Conservation (phyloP, 2,113 vertebrate genomes). For the Phylloscopus whistleri region DNA sequence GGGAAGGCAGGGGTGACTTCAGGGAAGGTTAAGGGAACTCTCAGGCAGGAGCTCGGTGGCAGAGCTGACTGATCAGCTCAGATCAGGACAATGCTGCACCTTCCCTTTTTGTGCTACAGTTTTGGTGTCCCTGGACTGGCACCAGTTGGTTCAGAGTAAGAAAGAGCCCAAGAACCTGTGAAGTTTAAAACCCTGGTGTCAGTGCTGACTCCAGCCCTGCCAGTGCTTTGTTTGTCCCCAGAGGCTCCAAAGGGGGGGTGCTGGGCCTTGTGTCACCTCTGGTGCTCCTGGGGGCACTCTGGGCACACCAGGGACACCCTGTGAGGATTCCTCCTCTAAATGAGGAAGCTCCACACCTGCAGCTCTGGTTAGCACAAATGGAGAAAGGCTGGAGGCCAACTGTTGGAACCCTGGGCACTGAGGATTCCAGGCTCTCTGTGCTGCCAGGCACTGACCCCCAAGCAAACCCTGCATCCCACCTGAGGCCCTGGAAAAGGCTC, state of each 20-base stretch:
- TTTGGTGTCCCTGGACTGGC: not conserved
- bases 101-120: not conserved
- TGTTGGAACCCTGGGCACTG: not conserved
- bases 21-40: not conserved
- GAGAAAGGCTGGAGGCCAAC: not conserved
- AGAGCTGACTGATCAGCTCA: not conserved
- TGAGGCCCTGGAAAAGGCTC: too few species aligned
- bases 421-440: not conserved
- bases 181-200: not conserved
- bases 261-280: not conserved
- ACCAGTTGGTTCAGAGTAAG: not conserved
- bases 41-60: not conserved
- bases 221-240: not conserved
- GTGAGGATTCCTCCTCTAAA: rapidly evolving
- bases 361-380: not conserved
- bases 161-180: not conserved
- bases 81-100: rapidly evolving
- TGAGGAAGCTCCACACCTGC: not conserved
- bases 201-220: not conserved
- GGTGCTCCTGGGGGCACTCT: not conserved
- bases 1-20: not conserved
- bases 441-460: not conserved
- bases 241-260: not conserved
- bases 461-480: too few species aligned
- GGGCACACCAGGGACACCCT: not conserved